These are phyloP conservation scores for Ganaspis brasiliensis DNA, from an alignment of 2,888 invertebrate species.

Conservation along the genomic window DNA sequence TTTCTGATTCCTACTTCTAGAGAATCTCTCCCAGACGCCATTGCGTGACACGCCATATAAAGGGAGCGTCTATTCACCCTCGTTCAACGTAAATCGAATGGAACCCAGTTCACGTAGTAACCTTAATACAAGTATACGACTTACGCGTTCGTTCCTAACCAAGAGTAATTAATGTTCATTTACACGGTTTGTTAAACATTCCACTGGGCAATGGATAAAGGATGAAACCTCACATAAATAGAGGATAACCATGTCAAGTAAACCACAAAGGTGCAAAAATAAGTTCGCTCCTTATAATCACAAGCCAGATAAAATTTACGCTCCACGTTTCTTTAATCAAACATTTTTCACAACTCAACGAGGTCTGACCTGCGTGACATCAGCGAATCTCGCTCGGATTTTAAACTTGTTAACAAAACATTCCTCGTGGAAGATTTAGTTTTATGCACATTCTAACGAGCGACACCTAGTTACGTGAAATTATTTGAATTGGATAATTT, in stretches of 20 bases:
- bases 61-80: constrained; percentile 34
- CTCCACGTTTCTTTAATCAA: constrained; percentile 5
- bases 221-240: constrained; percentile 2
- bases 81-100: constrained; percentile 35
- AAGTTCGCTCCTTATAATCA: background rate
- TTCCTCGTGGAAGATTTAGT: constrained; percentile 8
- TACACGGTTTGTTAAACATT: constrained; percentile 29
- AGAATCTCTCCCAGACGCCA: background rate
- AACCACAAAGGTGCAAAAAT: constrained; percentile 17
- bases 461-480: constrained; percentile 13
- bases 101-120: constrained; percentile 7
- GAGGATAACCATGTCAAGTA: background rate
- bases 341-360: constrained; percentile 4
- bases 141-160: background rate
- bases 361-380: constrained; percentile 25
- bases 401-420: constrained; percentile 31
- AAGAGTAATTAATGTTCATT: constrained; percentile 24
- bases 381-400: background rate
- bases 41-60: constrained; percentile 25
- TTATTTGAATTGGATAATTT: background rate
- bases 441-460: constrained; percentile 22
- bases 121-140: constrained; percentile 2
- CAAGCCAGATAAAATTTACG: constrained; percentile 5
- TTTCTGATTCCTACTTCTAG: too few relatives aligned
- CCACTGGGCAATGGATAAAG: background rate